Percentiles rank a stretch among this genome's conserved stretches.
Evolutionary conservation across 2,888 invertebrate species (phyloP).

Genomic region (Dryadula phaetusa): DNA sequence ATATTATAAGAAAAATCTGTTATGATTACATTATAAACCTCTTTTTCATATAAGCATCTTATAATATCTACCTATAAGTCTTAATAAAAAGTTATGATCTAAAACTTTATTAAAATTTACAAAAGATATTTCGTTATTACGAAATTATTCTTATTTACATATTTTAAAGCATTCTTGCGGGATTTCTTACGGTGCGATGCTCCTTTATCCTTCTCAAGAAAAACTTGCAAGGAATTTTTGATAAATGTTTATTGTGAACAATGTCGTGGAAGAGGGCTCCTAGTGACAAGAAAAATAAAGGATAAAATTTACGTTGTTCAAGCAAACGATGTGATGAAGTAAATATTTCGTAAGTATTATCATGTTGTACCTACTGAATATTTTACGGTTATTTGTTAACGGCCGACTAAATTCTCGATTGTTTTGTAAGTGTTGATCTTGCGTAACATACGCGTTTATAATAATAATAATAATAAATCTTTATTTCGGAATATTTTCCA

Average conservation of each 20-base stretch:
- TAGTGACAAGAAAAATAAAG: conserved; percentile 13
- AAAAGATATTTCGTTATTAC: background rate
- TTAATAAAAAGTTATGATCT: background rate
- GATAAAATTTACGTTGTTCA: conserved; percentile 3
- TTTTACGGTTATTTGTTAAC: conserved; percentile 26
- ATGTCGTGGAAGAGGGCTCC: conserved; percentile 6
- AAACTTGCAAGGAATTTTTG: conserved; percentile 31
- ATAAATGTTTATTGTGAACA: conserved; percentile 30
- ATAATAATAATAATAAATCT: conserved; percentile 7
- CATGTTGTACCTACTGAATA: conserved; percentile 20
- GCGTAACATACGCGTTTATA: background rate
- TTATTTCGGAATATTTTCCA: background rate
- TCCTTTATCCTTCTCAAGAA: conserved; percentile 9
- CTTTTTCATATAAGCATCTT: too few relatives aligned
- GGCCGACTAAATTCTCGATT: conserved; percentile 12
- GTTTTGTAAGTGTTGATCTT: conserved; percentile 10
- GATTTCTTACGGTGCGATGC: background rate
- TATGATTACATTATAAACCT: too few relatives aligned
- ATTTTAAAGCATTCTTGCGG: conserved; percentile 11
- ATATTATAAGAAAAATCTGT: too few relatives aligned
- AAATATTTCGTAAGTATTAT: conserved; percentile 19
- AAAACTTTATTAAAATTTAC: background rate
- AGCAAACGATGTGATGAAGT: background rate
- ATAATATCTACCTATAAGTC: too few relatives aligned
- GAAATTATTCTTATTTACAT: conserved; percentile 12